Evolutionary conservation across 1,140 invertebrate genomes (phyloP).

Genomic region (Solen grandis): DNA sequence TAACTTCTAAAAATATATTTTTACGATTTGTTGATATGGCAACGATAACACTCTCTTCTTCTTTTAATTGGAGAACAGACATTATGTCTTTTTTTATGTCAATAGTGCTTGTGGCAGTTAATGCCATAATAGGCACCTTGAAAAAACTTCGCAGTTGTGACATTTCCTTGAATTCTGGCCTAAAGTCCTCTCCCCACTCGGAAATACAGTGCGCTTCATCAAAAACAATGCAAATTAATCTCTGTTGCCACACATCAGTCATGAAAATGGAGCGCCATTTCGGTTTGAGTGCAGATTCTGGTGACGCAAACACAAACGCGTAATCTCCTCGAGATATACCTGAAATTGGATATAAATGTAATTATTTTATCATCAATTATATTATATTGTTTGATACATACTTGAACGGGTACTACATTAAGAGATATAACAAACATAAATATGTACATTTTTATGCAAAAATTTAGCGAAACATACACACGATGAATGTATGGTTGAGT

Average conservation of each 20-base stretch:
- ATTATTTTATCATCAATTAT: too few relatives aligned
- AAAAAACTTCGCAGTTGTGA: conserved; percentile 18
- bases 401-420: too few relatives aligned
- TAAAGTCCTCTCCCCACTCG: too few relatives aligned
- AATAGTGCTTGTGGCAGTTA: conserved; percentile 14
- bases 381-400: too few relatives aligned
- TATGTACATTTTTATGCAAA: too few relatives aligned
- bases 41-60: conserved; percentile 13
- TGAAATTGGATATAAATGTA: too few relatives aligned
- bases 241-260: conserved; percentile 21
- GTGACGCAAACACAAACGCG: conserved; percentile 18
- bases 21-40: not conserved
- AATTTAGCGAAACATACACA: not conserved
- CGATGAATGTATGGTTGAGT: too few relatives aligned
- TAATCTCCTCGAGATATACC: conserved; percentile 4
- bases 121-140: conserved; percentile 18
- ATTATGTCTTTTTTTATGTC: conserved; percentile 28
- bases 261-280: too few relatives aligned
- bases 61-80: conserved; percentile 3
- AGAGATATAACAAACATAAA: too few relatives aligned
- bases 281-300: conserved; percentile 34
- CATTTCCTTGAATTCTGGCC: too few relatives aligned
- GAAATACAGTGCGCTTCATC: too few relatives aligned
- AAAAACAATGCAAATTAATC: too few relatives aligned
- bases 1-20: conserved; percentile 13